Percentiles rank a stretch among this genome's conserved stretches.
Evolutionary conservation across 30 jellyfish, hydroid and myxozoan genomes (phyloP).

Genomic region (Rhopilema esculentum): DNA sequence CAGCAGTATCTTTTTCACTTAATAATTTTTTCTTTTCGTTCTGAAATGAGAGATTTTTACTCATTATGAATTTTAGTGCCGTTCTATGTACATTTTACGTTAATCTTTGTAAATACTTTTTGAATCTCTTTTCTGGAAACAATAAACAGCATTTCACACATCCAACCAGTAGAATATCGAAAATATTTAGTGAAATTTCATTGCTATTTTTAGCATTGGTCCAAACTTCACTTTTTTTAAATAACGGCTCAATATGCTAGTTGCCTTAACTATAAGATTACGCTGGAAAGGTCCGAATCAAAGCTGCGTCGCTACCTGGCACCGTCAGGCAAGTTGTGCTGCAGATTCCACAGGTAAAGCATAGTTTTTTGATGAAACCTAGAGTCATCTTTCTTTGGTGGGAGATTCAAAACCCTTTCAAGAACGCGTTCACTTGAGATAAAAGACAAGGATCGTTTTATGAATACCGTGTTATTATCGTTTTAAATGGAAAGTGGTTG

Average conservation of each 20-base stretch:
- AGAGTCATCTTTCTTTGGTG: background rate
- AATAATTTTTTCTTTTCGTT: background rate
- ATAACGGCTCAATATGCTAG: too few relatives aligned
- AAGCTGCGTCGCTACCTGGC: conserved; percentile 62
- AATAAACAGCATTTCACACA: too few relatives aligned
- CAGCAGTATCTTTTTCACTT: conserved; percentile 74
- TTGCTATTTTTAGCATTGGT: too few relatives aligned
- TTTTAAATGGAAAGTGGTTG: background rate
- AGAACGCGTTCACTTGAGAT: too few relatives aligned
- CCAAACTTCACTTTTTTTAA: too few relatives aligned
- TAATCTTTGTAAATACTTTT: too few relatives aligned
- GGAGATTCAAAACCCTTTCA: background rate
- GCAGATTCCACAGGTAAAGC: conserved; percentile 87
- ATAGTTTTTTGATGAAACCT: background rate
- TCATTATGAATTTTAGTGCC: background rate
- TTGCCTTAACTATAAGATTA: conserved; percentile 57
- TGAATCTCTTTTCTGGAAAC: too few relatives aligned
- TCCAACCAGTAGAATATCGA: too few relatives aligned
- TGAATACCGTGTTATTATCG: background rate
- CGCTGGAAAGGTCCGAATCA: conserved; percentile 82
- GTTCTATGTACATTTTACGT: too few relatives aligned
- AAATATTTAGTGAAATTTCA: too few relatives aligned
- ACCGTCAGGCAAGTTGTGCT: conserved; percentile 80
- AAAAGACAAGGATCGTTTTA: too few relatives aligned
- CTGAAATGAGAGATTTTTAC: background rate